phyloP scores from a whole-genome alignment of 2,888 invertebrate genomes.

The Rotaria sp. region DNA sequence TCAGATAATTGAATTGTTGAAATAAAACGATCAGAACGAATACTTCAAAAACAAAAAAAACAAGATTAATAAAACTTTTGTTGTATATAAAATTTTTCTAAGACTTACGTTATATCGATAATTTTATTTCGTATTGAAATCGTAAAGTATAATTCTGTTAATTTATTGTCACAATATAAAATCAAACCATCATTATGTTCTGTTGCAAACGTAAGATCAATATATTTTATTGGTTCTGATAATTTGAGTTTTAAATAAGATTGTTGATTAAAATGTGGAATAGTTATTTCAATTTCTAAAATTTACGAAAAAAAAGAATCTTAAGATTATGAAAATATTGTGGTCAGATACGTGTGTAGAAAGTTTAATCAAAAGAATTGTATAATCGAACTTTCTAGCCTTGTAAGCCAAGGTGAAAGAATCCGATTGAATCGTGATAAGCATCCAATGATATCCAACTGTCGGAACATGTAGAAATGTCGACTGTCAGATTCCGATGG shows the following conservation, averaged over 20 bases:
- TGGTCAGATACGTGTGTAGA: too few relatives aligned
- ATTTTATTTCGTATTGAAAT: slow-evolving; percentile 5
- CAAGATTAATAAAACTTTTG: background rate
- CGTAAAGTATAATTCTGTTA: background rate
- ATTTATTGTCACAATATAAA: slow-evolving; percentile 8
- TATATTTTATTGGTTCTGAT: background rate
- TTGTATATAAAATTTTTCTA: background rate
- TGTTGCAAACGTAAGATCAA: slow-evolving; percentile 1
- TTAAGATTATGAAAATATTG: too few relatives aligned
- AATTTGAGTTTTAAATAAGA: background rate
- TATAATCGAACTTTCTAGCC: too few relatives aligned
- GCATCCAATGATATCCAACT: too few relatives aligned
- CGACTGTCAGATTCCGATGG: too few relatives aligned
- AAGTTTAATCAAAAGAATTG: too few relatives aligned
- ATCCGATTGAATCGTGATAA: too few relatives aligned
- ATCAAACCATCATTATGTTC: slow-evolving; percentile 16
- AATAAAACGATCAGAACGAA: slow-evolving; percentile 1
- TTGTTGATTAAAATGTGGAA: background rate
- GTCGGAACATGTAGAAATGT: too few relatives aligned
- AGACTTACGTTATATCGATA: background rate
- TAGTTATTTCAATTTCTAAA: background rate
- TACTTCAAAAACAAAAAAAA: background rate
- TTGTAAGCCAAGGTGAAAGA: too few relatives aligned
- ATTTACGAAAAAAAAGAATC: too few relatives aligned
- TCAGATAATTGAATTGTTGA: background rate